Conservation (phyloP, 2,888 invertebrate genomes). For the Carcina quercana region DNA sequence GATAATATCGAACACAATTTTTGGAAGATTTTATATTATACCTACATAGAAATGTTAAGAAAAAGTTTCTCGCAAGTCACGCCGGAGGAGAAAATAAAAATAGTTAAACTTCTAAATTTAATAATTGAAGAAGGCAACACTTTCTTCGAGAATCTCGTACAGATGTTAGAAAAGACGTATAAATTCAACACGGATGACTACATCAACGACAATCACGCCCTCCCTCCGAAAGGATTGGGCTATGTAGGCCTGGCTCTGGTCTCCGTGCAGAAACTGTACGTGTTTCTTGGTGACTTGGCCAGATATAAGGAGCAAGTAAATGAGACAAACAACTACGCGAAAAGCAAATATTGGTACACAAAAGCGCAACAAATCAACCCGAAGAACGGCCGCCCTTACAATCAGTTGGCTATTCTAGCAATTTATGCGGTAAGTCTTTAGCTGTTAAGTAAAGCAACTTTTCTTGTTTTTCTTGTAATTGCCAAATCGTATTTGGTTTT, state of each 20-base stretch:
- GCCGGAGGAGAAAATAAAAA: slow-evolving; percentile 76
- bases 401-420: slow-evolving; percentile 94
- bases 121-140: slow-evolving; percentile 86
- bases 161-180: slow-evolving; percentile 82
- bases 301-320: slow-evolving; percentile 92
- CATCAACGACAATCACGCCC: slow-evolving; percentile 72
- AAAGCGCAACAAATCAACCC: slow-evolving; percentile 96
- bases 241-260: slow-evolving; percentile 85
- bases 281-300: slow-evolving; percentile 94
- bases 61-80: slow-evolving; percentile 77
- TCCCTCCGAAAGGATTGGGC: slow-evolving; percentile 77
- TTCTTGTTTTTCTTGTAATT: background rate
- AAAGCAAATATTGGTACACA: slow-evolving; percentile 87
- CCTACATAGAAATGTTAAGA: slow-evolving; percentile 87
- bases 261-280: slow-evolving; percentile 89
- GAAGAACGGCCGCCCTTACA: slow-evolving; percentile 95
- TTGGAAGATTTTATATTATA: slow-evolving; percentile 94
- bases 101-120: slow-evolving; percentile 77
- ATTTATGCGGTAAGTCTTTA: slow-evolving; percentile 82
- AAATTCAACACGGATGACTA: slow-evolving; percentile 80
- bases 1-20: slow-evolving; percentile 92
- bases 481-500: slow-evolving; percentile 28
- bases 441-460: slow-evolving; percentile 2
- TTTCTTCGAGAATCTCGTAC: slow-evolving; percentile 85
- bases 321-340: slow-evolving; percentile 86